Percentiles rank a stretch among this genome's conserved stretches.
Evolutionary conservation across 2,113 vertebrate species (phyloP).

Genomic region (Carollia perspicillata): DNA sequence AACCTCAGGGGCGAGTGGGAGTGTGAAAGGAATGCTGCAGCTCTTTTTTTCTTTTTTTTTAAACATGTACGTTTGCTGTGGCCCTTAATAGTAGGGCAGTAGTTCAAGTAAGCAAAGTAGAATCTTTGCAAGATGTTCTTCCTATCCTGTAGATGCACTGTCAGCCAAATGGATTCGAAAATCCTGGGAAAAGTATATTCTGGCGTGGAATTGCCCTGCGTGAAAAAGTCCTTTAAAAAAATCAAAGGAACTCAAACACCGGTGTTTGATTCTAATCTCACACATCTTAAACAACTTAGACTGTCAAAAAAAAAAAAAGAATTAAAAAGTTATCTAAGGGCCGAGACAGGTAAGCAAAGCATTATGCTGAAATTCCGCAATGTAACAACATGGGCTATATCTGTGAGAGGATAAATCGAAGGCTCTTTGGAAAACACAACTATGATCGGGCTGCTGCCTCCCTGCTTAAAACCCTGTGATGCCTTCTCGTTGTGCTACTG

Average conservation of each 20-base stretch:
- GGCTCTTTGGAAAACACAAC: slow-evolving; percentile 17
- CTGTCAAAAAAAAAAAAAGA: slow-evolving; percentile 68
- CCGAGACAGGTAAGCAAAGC: slow-evolving; percentile 69
- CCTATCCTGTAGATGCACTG: not conserved
- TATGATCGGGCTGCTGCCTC: not conserved
- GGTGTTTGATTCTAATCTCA: slow-evolving; percentile 58
- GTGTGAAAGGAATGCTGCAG: slow-evolving; percentile 92
- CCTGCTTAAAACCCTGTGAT: not conserved
- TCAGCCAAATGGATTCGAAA: slow-evolving; percentile 33
- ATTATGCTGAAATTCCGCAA: slow-evolving; percentile 46
- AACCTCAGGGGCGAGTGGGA: slow-evolving; percentile 88
- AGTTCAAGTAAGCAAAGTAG: not conserved
- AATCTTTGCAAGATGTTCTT: not conserved
- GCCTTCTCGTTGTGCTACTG: not conserved
- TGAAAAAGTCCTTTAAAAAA: slow-evolving; percentile 55
- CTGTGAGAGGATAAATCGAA: not conserved
- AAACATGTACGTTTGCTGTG: slow-evolving; percentile 60
- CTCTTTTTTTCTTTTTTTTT: slow-evolving; percentile 45
- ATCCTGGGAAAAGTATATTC: not conserved
- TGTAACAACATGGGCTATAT: slow-evolving; percentile 41
- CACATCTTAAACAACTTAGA: slow-evolving; percentile 55
- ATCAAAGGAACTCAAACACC: slow-evolving; percentile 52
- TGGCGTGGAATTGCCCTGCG: not conserved
- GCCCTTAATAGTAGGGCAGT: slow-evolving; percentile 20
- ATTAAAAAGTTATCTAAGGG: slow-evolving; percentile 72